Percentiles rank a stretch among this genome's conserved stretches.
Evolutionary conservation across 2,113 vertebrate genomes (phyloP).

Genomic region (Tricholaema leucomelas): DNA sequence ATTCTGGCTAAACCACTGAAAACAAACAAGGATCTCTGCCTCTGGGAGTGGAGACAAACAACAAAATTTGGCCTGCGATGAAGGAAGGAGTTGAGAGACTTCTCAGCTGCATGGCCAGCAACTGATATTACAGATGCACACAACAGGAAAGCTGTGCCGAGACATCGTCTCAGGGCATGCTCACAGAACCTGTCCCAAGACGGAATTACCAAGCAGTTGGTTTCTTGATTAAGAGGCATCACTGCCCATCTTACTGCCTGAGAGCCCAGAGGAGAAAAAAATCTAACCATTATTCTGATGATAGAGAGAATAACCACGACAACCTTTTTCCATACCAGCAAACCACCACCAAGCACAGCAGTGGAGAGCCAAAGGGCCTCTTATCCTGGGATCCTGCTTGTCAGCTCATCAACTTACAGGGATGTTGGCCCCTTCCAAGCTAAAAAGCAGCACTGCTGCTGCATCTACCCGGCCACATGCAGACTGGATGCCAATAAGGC

Average conservation of each 20-base stretch:
- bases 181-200: not conserved
- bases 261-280: not conserved
- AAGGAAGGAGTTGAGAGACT: not conserved
- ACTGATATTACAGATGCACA: not conserved
- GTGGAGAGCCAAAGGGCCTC: not conserved
- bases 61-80: not conserved
- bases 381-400: not conserved
- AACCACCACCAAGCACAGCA: not conserved
- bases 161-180: not conserved
- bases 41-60: not conserved
- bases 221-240: not conserved
- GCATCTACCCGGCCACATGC: rapidly evolving
- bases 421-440: not conserved
- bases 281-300: not conserved
- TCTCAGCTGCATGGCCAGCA: not conserved
- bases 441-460: not conserved
- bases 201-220: not conserved
- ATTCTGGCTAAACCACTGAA: not conserved
- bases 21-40: not conserved
- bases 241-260: not conserved
- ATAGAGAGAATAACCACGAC: not conserved
- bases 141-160: not conserved
- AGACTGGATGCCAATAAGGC: rapidly evolving
- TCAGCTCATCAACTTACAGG: not conserved
- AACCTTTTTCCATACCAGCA: not conserved